Conservation (phyloP, 2,888 invertebrate genomes). For the Entomobrya proxima region DNA sequence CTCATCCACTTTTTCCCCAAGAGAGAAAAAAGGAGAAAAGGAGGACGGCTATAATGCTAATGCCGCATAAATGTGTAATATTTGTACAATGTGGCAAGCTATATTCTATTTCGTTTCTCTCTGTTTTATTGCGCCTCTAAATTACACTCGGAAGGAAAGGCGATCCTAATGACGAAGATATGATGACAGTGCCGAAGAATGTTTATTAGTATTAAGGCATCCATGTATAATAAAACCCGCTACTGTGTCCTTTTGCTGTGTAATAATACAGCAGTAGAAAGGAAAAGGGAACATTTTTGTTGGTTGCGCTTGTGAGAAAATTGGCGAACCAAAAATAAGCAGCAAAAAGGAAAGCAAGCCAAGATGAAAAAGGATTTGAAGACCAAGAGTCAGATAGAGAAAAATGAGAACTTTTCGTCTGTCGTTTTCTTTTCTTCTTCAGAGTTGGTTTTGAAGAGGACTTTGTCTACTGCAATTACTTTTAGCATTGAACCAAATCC, state of each 20-base stretch:
- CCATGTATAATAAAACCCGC: background rate
- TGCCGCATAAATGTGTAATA: background rate
- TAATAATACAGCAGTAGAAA: background rate
- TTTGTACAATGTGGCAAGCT: background rate
- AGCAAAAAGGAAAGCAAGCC: background rate
- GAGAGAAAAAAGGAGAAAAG: constrained; percentile 2
- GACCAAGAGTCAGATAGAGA: background rate
- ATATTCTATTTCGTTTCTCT: background rate
- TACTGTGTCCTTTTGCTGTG: background rate
- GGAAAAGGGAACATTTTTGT: background rate
- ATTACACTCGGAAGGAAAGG: background rate
- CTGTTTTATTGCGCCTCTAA: background rate
- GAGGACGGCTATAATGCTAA: constrained; percentile 15
- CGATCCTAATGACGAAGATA: background rate
- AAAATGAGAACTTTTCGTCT: background rate
- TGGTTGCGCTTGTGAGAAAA: background rate
- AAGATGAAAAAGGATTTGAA: background rate
- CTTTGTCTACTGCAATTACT: constrained; percentile 37
- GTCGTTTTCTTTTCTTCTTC: background rate
- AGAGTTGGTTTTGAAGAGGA: constrained; percentile 21
- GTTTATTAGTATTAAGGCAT: background rate
- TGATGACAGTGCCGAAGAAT: background rate
- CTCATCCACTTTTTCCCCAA: constrained; percentile 40
- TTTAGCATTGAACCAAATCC: constrained; percentile 43
- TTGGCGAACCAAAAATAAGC: background rate